A percentile compares a stretch with the other conserved stretches of the same genome.
Conservation (phyloP, 2,888 invertebrate species). For the Scaptomyza flava region DNA sequence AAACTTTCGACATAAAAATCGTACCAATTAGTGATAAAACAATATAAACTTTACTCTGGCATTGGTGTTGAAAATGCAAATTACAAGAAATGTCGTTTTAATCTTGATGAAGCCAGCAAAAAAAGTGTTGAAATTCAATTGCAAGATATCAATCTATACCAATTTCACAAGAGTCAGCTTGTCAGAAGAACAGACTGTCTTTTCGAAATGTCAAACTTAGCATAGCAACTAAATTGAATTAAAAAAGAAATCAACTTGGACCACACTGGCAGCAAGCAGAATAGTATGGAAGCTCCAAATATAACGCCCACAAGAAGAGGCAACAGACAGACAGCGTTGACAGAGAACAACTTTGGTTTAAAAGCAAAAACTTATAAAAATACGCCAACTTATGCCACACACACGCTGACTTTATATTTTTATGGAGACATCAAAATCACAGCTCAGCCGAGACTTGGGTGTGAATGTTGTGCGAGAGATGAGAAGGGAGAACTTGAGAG, state of each 20-base stretch:
- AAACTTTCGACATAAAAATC: too few species aligned
- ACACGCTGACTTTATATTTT: slow-evolving; percentile 39
- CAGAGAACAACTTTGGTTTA: slow-evolving; percentile 34
- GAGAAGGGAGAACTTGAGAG: neutral
- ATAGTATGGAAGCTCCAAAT: slow-evolving; percentile 51
- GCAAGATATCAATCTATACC: too few species aligned
- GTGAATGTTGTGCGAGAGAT: slow-evolving; percentile 29
- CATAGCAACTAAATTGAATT: slow-evolving; percentile 28
- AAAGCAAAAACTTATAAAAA: slow-evolving; percentile 64
- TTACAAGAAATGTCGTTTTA: neutral
- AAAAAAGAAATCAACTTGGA: neutral
- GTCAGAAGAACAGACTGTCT: neutral
- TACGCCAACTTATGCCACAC: slow-evolving; percentile 50
- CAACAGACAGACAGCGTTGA: slow-evolving; percentile 23
- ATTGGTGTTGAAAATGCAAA: neutral
- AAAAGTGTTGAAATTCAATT: too few species aligned
- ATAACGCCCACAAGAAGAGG: slow-evolving; percentile 58
- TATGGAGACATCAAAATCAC: slow-evolving; percentile 72
- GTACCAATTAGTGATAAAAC: too few species aligned
- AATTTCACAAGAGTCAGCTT: slow-evolving; percentile 23
- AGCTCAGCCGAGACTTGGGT: slow-evolving; percentile 24
- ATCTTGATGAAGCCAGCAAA: too few species aligned
- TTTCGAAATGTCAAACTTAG: neutral
- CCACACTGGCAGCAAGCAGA: slow-evolving; percentile 2
- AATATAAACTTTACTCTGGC: neutral